Conservation (phyloP, 1,140 invertebrate species). For the Drosophila santomea region DNA sequence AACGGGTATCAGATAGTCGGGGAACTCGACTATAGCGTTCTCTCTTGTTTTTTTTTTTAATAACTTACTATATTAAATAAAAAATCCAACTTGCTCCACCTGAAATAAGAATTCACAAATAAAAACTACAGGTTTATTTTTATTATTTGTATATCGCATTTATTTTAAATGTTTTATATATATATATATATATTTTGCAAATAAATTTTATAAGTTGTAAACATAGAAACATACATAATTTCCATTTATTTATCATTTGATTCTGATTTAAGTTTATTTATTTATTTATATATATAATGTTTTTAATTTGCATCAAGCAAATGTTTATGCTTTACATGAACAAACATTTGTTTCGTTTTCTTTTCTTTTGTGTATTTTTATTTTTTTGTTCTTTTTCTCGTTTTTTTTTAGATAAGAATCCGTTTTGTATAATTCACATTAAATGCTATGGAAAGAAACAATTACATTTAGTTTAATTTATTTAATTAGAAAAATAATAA, state of each 20-base stretch:
- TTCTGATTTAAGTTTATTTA: slow-evolving; percentile 51
- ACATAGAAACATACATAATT: slow-evolving; percentile 69
- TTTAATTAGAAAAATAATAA: slow-evolving; percentile 82
- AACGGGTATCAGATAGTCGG: too few relatives aligned
- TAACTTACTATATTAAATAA: neutral
- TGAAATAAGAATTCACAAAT: neutral
- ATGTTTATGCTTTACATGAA: slow-evolving; percentile 60
- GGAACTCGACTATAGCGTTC: too few relatives aligned
- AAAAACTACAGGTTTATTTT: slow-evolving; percentile 12
- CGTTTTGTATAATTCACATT: slow-evolving; percentile 59
- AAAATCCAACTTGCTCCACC: neutral
- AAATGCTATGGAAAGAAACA: slow-evolving; percentile 66
- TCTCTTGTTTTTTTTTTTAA: neutral
- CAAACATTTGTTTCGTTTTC: slow-evolving; percentile 48
- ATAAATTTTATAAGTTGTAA: slow-evolving; percentile 70
- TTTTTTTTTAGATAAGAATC: slow-evolving; percentile 57
- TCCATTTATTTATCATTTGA: slow-evolving; percentile 57
- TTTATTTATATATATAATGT: slow-evolving; percentile 36
- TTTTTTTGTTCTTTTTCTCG: slow-evolving; percentile 24
- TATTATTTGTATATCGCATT: slow-evolving; percentile 77
- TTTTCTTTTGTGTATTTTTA: slow-evolving; percentile 28
- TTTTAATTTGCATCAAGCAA: slow-evolving; percentile 56
- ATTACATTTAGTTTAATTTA: slow-evolving; percentile 71
- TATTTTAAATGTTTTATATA: slow-evolving; percentile 77
- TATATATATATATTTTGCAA: slow-evolving; percentile 68